Evolutionary conservation across 2,797 vertebrate genomes (phyloP).

Genomic region (Heterohyrax brucei): DNA sequence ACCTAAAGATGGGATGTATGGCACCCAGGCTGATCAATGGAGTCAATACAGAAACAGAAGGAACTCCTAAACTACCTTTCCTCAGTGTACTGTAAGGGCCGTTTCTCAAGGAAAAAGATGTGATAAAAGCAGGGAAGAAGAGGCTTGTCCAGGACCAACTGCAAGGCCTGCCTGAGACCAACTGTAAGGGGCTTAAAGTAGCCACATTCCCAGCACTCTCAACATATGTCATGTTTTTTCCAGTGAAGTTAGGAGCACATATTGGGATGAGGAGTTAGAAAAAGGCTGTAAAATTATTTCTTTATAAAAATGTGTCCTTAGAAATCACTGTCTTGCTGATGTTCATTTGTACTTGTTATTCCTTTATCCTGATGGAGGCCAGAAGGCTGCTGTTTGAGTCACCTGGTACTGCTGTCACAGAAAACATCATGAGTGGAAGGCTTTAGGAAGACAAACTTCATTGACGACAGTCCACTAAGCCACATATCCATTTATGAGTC

Average conservation of each 20-base stretch:
- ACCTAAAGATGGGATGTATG: not conserved
- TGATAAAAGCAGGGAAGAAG: not conserved
- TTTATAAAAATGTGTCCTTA: slow-evolving; percentile 76
- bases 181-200: slow-evolving; percentile 44
- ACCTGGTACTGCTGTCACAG: too few relatives aligned
- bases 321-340: slow-evolving; percentile 72
- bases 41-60: not conserved
- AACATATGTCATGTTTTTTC: slow-evolving; percentile 51
- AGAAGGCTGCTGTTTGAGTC: slow-evolving; percentile 81
- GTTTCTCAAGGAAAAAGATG: not conserved
- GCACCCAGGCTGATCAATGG: not conserved
- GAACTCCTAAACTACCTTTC: not conserved
- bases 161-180: not conserved
- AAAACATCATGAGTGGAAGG: too few relatives aligned
- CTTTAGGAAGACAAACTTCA: too few relatives aligned
- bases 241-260: slow-evolving; percentile 65
- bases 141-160: not conserved
- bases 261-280: not conserved
- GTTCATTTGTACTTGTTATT: slow-evolving; percentile 85
- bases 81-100: not conserved
- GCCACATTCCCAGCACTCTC: slow-evolving; percentile 75
- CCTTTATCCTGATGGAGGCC: slow-evolving; percentile 82
- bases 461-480: too few relatives aligned
- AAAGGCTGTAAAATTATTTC: not conserved
- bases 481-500: too few relatives aligned